Base-by-base conservation (phyloP, 2,888 invertebrate species). In the Agrotis puta region DNA sequence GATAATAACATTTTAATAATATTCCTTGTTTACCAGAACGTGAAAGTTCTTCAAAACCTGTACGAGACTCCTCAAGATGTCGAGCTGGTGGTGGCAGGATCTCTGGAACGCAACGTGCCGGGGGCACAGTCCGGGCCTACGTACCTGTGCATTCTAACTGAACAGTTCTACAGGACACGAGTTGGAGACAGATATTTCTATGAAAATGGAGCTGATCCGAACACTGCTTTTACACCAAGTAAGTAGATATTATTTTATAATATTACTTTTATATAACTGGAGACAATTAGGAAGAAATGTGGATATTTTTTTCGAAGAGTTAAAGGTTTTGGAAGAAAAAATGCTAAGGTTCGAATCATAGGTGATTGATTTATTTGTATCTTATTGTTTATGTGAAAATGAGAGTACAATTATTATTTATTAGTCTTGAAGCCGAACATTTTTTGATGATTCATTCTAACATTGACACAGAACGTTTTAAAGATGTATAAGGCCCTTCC, bases 111-210 rank as follows among this genome's bases (percentile, higher is more conserved):
- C 1, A 97, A 97, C 71, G 97, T 98, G 1, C 97, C 97, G 0
- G 98, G 98, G 0, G 97, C 98, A 0, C 96, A 98, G 59, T 97
- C 98, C 0, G 99, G 99, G 0, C 99, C 99, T 1, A 98, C 99
- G 0, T 98, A 98, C 96, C 96, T 98, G 3, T 99, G 99, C 89
- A 98, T 99, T 81, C 94, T 99, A 6, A 98, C 98, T 0, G 98
- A 98, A 89, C 99, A 99, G 93, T 99, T 99, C 95, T 98, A 97
- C 89, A 97, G 98, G 79, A 98, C 98, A 0, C 97, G 98, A 85
- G 98, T 97, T 13, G 98, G 98, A 0, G 99, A 99, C 93, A 96
- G 99, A 74, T 98, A 97, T 93, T 99, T 98, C 97, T 99, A 97
- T 87, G 98, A 98, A 92, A 97, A 97, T 83, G 97, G 97, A 7